phyloP scores from a whole-genome alignment of 2,113 vertebrate species.

The Lethenteron reissneri region DNA sequence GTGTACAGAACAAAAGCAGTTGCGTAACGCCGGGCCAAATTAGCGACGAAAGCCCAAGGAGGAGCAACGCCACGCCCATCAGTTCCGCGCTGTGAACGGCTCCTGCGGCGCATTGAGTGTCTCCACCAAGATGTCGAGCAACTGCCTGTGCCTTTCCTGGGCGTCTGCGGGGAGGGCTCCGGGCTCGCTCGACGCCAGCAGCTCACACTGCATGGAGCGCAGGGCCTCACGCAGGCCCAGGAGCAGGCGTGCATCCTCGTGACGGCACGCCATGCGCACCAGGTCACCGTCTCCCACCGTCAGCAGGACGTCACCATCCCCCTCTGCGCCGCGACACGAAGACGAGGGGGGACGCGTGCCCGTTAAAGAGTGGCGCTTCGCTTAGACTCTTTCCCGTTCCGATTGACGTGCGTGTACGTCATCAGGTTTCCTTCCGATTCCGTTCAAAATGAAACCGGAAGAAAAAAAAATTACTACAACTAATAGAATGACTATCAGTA shows the following conservation, averaged over 20 bases:
- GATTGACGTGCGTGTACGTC: background rate
- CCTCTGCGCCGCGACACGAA: slow-evolving; percentile 21
- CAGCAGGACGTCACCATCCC: slow-evolving; percentile 38
- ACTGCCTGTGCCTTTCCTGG: slow-evolving; percentile 43
- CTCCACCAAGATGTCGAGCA: slow-evolving; percentile 49
- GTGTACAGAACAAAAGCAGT: too few species aligned
- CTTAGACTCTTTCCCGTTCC: background rate
- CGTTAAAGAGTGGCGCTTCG: background rate
- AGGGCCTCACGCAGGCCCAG: slow-evolving; percentile 56
- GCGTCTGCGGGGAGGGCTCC: slow-evolving; percentile 16
- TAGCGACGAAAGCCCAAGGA: too few species aligned
- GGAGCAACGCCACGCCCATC: too few species aligned
- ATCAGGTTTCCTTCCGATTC: too few species aligned
- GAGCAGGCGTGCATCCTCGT: slow-evolving; percentile 43
- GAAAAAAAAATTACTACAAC: too few species aligned
- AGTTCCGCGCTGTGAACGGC: too few species aligned
- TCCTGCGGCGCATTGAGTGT: slow-evolving; percentile 30
- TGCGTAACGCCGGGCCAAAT: too few species aligned
- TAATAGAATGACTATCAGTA: too few species aligned
- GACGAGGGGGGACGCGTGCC: slow-evolving; percentile 6
- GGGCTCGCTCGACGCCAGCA: slow-evolving; percentile 36
- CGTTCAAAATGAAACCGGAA: too few species aligned
- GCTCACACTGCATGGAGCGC: slow-evolving; percentile 52
- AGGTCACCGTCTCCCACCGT: slow-evolving; percentile 41
- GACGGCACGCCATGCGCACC: slow-evolving; percentile 41